A percentile compares a stretch with the other conserved stretches of the same genome.
Conservation (phyloP, 2,797 vertebrate genomes). For the Pelobates cultripes region DNA sequence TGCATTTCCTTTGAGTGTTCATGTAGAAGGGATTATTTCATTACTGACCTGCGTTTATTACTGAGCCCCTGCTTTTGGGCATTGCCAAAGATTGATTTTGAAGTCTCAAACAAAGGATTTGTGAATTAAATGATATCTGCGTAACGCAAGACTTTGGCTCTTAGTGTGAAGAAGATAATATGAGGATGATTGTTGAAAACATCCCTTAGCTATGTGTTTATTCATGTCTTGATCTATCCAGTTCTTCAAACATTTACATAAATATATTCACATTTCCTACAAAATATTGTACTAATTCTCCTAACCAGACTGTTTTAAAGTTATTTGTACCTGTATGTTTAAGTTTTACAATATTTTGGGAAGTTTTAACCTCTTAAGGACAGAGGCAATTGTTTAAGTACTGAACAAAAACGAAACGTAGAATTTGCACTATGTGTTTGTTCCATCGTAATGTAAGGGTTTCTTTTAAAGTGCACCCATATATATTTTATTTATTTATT, state of each 20-base stretch:
- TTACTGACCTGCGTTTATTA: not conserved
- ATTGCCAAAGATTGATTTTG: not conserved
- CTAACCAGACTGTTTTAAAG: too few species aligned
- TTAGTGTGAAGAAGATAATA: not conserved
- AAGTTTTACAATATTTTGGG: too few species aligned
- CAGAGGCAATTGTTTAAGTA: too few species aligned
- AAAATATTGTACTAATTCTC: not conserved
- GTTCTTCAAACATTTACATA: not conserved
- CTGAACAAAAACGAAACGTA: too few species aligned
- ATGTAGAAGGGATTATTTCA: not conserved
- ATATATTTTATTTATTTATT: too few species aligned
- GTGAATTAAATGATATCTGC: not conserved
- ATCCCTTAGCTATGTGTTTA: not conserved
- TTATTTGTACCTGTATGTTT: too few species aligned
- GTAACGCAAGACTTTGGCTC: not conserved
- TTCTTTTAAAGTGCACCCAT: too few species aligned
- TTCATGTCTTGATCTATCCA: not conserved
- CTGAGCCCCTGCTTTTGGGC: not conserved
- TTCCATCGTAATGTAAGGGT: too few species aligned
- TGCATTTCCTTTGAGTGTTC: constrained; percentile 1
- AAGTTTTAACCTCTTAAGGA: too few species aligned
- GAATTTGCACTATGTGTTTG: too few species aligned
- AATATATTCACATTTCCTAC: not conserved
- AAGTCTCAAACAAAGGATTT: not conserved
- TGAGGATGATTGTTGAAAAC: not conserved